Evolutionary conservation across 2,797 vertebrate species (phyloP), one percentile per base, ranked within the genome.

Genomic region (Amazonetta brasiliensis): DNA sequence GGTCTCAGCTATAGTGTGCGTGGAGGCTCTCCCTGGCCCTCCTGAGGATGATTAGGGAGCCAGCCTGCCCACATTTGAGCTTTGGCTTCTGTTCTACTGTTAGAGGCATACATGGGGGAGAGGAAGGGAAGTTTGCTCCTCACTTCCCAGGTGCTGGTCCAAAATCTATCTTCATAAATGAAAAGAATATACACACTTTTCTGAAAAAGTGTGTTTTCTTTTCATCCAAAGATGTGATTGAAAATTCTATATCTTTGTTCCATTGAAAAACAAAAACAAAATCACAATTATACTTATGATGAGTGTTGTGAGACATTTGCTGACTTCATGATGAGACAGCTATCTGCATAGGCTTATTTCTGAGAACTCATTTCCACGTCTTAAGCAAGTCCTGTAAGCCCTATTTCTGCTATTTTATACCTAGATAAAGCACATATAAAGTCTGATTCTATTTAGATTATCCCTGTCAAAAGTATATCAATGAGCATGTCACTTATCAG

Each of bases 351-450:
- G n/a, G 18, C 71, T 93, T 88, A 23, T 41, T 88, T 87, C 81
- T 73, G 78, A 77, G 46, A 93, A 89, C 48, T 59, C 48, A 19
- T 30, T 73, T 25, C 37, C 64, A 22, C 17, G 22, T 63, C 39
- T 91, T 60, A 48, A 56, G 52, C 85, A 95, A 91, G 39, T n/a
- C 28, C 35, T 54, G 12, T 52, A 66, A 90, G 85, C 26, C 30
- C 71, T 59, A 74, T 80, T 86, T 66, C 48, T 60, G 44, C 37
- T 62, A 26, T 75, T 75, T 90, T 69, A 16, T 60, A 68, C 43
- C 31, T 37, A 94, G 80, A 80, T 81, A 92, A 95, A 79, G 60
- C 62, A 93, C 92, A 94, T 67, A 64, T 78, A 76, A 85, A 15
- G 25, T 72, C 71, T 59, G n/a, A 63, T 91, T 89, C 55, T 82